Percentiles rank a stretch among this genome's conserved stretches.
Evolutionary conservation across 2,888 invertebrate genomes (phyloP).

Genomic region (Caenorhabditis uteleia): DNA sequence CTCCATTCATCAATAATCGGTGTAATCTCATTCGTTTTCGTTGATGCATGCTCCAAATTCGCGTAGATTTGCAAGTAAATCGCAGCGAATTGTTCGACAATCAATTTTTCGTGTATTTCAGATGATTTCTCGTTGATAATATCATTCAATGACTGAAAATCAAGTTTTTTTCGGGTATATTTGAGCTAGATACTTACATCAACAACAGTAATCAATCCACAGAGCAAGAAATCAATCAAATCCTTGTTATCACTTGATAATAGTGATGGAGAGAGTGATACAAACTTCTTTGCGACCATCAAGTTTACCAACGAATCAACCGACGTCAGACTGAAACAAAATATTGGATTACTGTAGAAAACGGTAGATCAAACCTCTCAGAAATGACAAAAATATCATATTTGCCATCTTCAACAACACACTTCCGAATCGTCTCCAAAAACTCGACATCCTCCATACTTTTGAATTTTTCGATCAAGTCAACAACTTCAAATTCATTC

Average conservation of each 20-base stretch:
- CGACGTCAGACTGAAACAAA: no score
- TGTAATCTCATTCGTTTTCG: neutral
- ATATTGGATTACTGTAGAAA: no score
- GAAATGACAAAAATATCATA: no score
- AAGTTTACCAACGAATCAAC: no score
- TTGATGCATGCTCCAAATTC: neutral
- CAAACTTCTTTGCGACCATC: no score
- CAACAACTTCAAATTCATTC: no score
- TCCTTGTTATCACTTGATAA: conserved; percentile 8
- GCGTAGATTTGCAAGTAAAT: conserved; percentile 12
- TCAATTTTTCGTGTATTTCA: neutral
- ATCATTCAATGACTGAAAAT: neutral
- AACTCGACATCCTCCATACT: no score
- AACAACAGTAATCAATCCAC: conserved; percentile 36
- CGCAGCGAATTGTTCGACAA: conserved; percentile 8
- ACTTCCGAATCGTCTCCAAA: no score
- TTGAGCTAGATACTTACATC: conserved; percentile 12
- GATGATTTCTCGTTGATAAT: neutral
- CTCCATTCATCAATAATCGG: conserved; percentile 23
- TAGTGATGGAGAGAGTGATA: no score
- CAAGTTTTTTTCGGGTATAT: neutral
- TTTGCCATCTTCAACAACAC: no score
- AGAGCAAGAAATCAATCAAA: conserved; percentile 33
- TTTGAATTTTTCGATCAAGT: no score
- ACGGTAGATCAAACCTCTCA: no score